Evolutionary conservation across 2,113 vertebrate genomes (phyloP).

Genomic region (Corydoras sp.): DNA sequence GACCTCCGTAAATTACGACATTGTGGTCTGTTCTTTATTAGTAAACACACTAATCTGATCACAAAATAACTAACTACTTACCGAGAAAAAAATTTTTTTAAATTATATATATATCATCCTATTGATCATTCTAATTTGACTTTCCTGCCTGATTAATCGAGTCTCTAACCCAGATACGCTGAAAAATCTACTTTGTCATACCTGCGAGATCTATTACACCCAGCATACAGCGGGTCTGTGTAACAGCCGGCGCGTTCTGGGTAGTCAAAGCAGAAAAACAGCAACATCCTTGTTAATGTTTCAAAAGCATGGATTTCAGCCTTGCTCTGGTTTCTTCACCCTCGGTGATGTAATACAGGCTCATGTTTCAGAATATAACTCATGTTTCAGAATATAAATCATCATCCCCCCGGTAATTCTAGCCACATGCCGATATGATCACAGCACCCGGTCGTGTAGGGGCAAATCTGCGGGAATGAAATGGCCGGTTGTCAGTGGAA

Average conservation of each 20-base stretch:
- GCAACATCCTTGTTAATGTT: conserved; percentile 38
- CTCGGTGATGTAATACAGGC: conserved; percentile 46
- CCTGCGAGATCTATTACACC: conserved; percentile 36
- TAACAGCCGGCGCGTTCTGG: conserved; percentile 2
- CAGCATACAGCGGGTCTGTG: conserved; percentile 29
- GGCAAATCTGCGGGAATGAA: conserved; percentile 19
- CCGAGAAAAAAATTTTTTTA: too few species aligned
- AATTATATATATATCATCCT: too few species aligned
- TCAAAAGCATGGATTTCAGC: conserved; percentile 36
- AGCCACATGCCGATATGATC: conserved; percentile 31
- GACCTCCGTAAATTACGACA: too few species aligned
- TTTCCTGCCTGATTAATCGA: conserved; percentile 19
- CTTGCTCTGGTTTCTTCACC: conserved; percentile 30
- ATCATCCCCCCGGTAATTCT: conserved; percentile 30
- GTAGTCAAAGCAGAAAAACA: conserved; percentile 36
- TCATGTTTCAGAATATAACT: conserved; percentile 40
- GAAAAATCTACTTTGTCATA: conserved; percentile 15
- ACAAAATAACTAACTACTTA: too few species aligned
- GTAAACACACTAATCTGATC: too few species aligned
- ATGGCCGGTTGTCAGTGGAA: conserved; percentile 10
- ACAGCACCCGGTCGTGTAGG: conserved; percentile 20
- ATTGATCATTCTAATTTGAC: too few species aligned
- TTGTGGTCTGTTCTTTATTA: too few species aligned
- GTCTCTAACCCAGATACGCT: conserved; percentile 33
- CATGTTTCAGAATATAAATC: conserved; percentile 39